A percentile compares a stretch with the other conserved stretches of the same genome.
These are phyloP conservation scores for Nymphalis urticae DNA, from an alignment of 2,888 invertebrate genomes.

Conservation along the genomic window DNA sequence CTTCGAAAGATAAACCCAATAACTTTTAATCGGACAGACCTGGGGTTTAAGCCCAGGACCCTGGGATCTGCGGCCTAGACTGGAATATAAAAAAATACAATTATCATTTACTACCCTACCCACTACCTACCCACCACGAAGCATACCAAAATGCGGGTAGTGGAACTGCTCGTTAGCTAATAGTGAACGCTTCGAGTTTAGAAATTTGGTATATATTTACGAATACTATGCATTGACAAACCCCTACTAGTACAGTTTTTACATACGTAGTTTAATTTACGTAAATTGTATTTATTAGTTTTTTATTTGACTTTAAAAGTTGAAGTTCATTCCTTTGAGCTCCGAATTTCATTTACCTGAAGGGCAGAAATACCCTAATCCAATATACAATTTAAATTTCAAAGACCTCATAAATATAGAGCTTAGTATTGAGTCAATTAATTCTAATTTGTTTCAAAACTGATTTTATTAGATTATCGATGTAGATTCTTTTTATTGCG, in stretches of 20 bases:
- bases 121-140: too few species aligned
- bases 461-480: background rate
- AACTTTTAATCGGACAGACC: too few species aligned
- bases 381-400: constrained; percentile 38
- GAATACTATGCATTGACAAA: too few species aligned
- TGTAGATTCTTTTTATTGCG: background rate
- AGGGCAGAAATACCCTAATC: constrained; percentile 32
- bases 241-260: background rate
- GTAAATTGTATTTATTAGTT: constrained; percentile 32
- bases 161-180: too few species aligned
- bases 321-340: constrained; percentile 33
- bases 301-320: constrained; percentile 25
- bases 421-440: constrained; percentile 13
- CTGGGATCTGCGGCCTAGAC: too few species aligned
- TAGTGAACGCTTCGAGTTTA: too few species aligned
- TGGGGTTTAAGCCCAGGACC: too few species aligned
- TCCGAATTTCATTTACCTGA: constrained; percentile 37
- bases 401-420: constrained; percentile 22
- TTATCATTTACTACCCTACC: too few species aligned
- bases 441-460: constrained; percentile 11
- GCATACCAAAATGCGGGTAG: too few species aligned
- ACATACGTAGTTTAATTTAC: constrained; percentile 25
- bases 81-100: too few species aligned
- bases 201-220: too few species aligned
- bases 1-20: too few species aligned